Evolutionary conservation across 2,888 invertebrate genomes (phyloP), one percentile per base, ranked within the genome.

Genomic region (Clanis bilineata): DNA sequence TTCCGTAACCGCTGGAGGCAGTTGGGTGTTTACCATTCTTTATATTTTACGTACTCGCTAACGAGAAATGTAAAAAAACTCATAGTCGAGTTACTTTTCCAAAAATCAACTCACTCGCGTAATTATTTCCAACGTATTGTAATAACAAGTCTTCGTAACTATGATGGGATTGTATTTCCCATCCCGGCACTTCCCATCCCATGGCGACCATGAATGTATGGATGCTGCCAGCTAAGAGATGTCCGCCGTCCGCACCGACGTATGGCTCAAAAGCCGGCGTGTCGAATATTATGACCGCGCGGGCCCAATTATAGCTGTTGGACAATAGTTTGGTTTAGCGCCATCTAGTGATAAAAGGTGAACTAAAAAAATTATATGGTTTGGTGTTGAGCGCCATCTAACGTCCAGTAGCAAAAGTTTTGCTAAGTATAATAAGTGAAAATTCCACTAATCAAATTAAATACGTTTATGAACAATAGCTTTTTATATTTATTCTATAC

Each of bases 251-350:
- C 10, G 90, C 88, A 0, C 97, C 97, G 6, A 94, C 95, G 0
- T 94, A 90, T 70, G 94, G 93, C 45, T 90, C 85, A 72, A 95
- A 95, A 0, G 96, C 96, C 62, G 95, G 92, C 10, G 95, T 94
- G 70, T 97, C 96, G 83, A 97, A 97, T 67, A 98, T 87, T 61
- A 97, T 88, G 45, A 95, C 94, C 0, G 95, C 90, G 69, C 94
- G 95, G 6, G 88, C 90, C 97, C 97, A 97, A 39, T 93, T 87
- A 81, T 94, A 95, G 76, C 97, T 97, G 86, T 70, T 62, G 64
- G 69, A 61, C 64, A 66, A 57, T 63, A 65, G 60, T 63, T 69
- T 59, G 41, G 23, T 55, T 55, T 54, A 23, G 66, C 69, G 79
- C 70, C 80, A 83, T 83, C 86, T 86, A 60, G 67, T 67, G 64